Evolutionary conservation across 2,797 vertebrate species (phyloP).

Genomic region (Nyctalus aviator): DNA sequence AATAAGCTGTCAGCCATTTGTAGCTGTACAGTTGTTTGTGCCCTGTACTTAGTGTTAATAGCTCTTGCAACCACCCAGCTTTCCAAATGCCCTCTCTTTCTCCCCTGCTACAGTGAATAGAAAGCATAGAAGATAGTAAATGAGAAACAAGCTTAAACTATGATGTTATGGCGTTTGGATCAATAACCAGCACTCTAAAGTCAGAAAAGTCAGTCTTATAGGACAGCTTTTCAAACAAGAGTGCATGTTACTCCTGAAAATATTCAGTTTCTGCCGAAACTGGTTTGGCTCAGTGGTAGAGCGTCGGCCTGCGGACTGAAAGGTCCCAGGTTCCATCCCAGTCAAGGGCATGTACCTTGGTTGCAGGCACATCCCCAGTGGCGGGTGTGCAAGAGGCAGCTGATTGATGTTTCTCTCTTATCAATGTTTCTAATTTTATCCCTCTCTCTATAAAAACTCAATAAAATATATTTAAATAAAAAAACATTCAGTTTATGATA

Average conservation of each 20-base stretch:
- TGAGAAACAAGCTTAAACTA: slow-evolving; percentile 16
- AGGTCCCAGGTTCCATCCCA: too few relatives aligned
- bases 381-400: too few relatives aligned
- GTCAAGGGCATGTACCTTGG: too few relatives aligned
- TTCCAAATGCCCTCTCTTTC: neutral
- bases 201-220: slow-evolving; percentile 66
- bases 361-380: too few relatives aligned
- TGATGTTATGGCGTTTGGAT: slow-evolving; percentile 42
- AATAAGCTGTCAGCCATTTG: accelerated
- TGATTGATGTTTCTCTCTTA: too few relatives aligned
- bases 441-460: too few relatives aligned
- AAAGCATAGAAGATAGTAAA: neutral
- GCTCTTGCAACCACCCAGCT: neutral
- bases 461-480: too few relatives aligned
- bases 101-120: neutral
- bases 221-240: slow-evolving; percentile 57
- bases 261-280: neutral
- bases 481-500: slow-evolving; percentile 52
- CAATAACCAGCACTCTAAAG: slow-evolving; percentile 51
- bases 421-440: too few relatives aligned
- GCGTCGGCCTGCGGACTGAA: too few relatives aligned
- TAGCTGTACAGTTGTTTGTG: neutral
- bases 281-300: too few relatives aligned
- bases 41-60: neutral
- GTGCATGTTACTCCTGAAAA: slow-evolving; percentile 40